Evolutionary conservation across 2,888 invertebrate genomes (phyloP).

Genomic region (Phortica magna): DNA sequence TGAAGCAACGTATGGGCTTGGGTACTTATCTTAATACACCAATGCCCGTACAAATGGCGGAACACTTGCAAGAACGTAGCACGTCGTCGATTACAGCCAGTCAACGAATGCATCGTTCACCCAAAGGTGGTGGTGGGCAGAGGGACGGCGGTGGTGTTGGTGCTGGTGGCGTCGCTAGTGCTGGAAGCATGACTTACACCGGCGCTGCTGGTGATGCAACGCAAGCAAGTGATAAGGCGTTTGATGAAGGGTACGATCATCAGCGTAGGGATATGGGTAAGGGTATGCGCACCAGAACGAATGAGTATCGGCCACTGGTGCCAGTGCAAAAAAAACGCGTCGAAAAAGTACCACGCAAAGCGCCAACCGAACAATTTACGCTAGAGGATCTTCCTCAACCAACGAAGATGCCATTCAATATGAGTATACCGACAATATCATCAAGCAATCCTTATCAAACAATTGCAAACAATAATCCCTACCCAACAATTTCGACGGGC

Average conservation of each 20-base stretch:
- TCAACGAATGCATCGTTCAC: conserved; percentile 50
- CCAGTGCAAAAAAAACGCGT: conserved; percentile 63
- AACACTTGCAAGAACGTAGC: conserved; percentile 48
- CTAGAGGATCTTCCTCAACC: conserved; percentile 38
- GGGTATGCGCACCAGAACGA: neutral
- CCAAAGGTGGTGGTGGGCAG: conserved; percentile 43
- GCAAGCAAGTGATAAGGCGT: neutral
- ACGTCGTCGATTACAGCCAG: conserved; percentile 50
- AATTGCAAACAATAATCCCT: too few species aligned
- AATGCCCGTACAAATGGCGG: conserved; percentile 49
- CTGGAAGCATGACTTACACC: too few species aligned
- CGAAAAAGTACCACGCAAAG: conserved; percentile 54
- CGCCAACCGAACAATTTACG: conserved; percentile 49
- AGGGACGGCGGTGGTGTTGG: conserved; percentile 24
- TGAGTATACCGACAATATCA: neutral
- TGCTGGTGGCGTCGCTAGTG: neutral
- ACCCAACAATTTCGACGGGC: too few species aligned
- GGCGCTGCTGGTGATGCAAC: neutral
- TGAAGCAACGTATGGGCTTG: conserved; percentile 82
- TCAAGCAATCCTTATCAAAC: neutral
- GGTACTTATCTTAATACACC: conserved; percentile 56
- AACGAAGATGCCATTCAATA: conserved; percentile 19
- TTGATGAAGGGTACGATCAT: neutral
- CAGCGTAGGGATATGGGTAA: neutral
- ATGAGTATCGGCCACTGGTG: conserved; percentile 52